Evolutionary conservation across 2,113 vertebrate genomes (phyloP).

Genomic region (Leiothrix lutea): DNA sequence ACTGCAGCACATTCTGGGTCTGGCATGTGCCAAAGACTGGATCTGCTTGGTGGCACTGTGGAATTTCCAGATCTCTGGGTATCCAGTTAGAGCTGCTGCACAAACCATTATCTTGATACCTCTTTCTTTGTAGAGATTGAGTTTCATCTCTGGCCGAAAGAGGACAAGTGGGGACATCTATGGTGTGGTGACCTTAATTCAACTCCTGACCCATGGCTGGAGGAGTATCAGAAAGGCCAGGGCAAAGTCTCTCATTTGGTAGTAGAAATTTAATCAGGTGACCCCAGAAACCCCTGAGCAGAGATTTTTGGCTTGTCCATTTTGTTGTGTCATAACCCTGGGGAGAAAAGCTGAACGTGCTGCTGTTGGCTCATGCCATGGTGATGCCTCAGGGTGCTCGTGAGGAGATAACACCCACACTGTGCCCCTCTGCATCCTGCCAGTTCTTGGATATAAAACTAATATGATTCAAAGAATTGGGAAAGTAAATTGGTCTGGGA

Average conservation of each 20-base stretch:
- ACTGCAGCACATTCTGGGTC: background rate
- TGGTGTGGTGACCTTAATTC: background rate
- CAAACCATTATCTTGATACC: background rate
- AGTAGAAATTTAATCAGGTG: background rate
- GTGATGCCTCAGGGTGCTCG: background rate
- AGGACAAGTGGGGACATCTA: background rate
- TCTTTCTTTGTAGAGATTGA: background rate
- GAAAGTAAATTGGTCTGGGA: background rate
- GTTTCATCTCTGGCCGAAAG: background rate
- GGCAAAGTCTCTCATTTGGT: background rate
- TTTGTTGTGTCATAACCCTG: background rate
- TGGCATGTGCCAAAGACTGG: background rate
- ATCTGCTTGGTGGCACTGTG: background rate
- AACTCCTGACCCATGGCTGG: background rate
- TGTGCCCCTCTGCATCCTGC: rapidly evolving
- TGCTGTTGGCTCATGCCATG: background rate
- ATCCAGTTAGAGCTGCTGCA: background rate
- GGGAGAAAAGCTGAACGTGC: background rate
- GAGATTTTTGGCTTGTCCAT: background rate
- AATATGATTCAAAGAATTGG: background rate
- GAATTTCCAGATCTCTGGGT: background rate
- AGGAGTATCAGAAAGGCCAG: background rate
- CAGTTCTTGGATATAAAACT: background rate
- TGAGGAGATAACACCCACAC: background rate
- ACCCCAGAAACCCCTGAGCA: background rate